Base-by-base conservation (phyloP, 2,888 invertebrate genomes). In the Athripsodes cinereus region DNA sequence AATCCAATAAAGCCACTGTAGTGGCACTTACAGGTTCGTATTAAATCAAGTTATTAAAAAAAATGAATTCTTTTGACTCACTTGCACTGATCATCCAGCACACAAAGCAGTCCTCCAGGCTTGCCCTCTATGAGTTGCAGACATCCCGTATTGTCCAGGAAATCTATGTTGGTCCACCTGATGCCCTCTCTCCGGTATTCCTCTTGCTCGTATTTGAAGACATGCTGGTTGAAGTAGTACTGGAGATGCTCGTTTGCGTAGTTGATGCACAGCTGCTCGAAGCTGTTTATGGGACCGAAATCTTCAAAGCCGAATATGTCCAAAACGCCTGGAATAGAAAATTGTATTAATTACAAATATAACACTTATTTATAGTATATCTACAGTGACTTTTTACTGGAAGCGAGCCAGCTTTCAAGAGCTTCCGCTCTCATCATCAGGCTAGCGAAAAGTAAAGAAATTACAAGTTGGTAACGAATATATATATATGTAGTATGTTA, bases 221-320 rank as follows among this genome's bases (percentile, higher is more conserved):
- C 96, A 72, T 97, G 96, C 74, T 96, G 93, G 80, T 96, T 96
- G 79, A 97, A 97, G 74, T 96, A 96, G 74, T 93, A 92, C 76
- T 97, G 96, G 53, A 97, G 81, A 74, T 96, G 95, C 74, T 97
- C 96, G 73, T 97, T 97, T 18, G 96, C 96, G 74, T 94, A 96
- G 80, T 97, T 97, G 67, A 97, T 96, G 75, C 96, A 96, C 66
- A 96, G 83, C 75, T 96, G 96, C 74, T 97, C 96, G 73, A 96
- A 96, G 72, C 94, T 95, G 75, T 91, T 91, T 73, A 85, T 86
- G 58, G 86, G 81, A 60, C 89, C 92, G 71, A 96, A 96, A 76
- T 96, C 96, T 73, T 96, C 96, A 76, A 97, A 97, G 21, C 96
- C 96, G 76, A 96, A 96, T 69, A 96, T 96, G 73, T 96, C 96